Conservation (phyloP, 2,888 invertebrate species). For the Gisinianus flammeolus region DNA sequence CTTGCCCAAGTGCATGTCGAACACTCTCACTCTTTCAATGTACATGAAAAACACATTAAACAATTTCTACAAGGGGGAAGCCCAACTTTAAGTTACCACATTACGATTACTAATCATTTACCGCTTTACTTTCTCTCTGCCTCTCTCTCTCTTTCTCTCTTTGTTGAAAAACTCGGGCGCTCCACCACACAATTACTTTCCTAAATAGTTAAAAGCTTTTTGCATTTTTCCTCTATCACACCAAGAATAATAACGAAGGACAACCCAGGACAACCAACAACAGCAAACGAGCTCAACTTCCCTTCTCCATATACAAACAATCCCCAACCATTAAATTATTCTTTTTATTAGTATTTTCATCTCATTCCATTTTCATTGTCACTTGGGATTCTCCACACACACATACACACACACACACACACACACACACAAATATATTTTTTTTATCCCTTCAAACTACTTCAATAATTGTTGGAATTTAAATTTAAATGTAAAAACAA, state of each 20-base stretch:
- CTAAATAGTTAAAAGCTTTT: constrained; percentile 16
- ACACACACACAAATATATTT: too few relatives aligned
- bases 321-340: too few relatives aligned
- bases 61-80: neutral
- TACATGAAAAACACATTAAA: constrained; percentile 14
- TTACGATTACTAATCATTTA: constrained; percentile 11
- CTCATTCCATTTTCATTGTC: too few relatives aligned
- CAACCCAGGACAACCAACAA: neutral
- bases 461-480: too few relatives aligned
- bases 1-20: neutral
- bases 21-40: neutral
- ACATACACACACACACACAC: too few relatives aligned
- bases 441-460: too few relatives aligned
- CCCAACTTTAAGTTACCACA: constrained; percentile 1
- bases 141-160: neutral
- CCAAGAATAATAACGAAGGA: neutral
- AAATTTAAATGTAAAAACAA: too few relatives aligned
- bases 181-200: neutral
- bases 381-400: too few relatives aligned
- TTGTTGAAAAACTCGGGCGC: neutral
- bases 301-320: too few relatives aligned
- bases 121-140: neutral
- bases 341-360: too few relatives aligned
- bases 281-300: neutral
- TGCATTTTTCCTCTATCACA: constrained; percentile 1